phyloP scores from a whole-genome alignment of 2,113 vertebrate species.

The Colossoma macropomum region DNA sequence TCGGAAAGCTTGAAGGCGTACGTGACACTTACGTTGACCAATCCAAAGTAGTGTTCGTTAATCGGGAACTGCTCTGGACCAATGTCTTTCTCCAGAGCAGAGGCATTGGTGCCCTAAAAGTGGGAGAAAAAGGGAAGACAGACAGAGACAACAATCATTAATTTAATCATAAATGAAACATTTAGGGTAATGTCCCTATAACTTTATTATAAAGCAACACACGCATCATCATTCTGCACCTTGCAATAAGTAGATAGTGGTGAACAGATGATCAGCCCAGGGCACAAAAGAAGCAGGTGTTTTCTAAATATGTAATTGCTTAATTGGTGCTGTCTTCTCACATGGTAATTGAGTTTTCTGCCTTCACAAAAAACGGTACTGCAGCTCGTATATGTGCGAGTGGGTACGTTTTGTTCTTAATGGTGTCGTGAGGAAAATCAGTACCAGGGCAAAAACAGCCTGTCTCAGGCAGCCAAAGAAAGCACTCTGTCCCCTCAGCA shows the following conservation, averaged over 20 bases:
- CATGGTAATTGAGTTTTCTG: not conserved
- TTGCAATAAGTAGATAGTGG: not conserved
- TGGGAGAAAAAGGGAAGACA: not conserved
- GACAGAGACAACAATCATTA: not conserved
- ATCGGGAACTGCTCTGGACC: constrained; percentile 99
- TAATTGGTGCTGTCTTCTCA: not conserved
- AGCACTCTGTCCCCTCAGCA: not conserved
- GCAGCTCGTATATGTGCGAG: not conserved
- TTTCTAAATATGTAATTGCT: not conserved
- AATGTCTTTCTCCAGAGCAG: constrained; percentile 99
- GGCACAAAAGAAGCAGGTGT: not conserved
- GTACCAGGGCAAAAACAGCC: not conserved
- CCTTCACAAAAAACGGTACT: not conserved
- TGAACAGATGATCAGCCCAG: not conserved
- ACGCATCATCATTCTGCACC: not conserved
- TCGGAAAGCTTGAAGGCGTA: constrained; percentile 13
- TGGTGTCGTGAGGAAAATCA: not conserved
- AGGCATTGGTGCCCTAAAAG: constrained; percentile 98
- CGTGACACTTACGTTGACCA: constrained; percentile 93
- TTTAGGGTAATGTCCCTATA: not conserved
- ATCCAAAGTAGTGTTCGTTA: constrained; percentile 98
- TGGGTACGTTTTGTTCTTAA: constrained; percentile 10
- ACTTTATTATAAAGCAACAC: not conserved
- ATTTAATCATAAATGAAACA: not conserved
- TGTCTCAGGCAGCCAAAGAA: not conserved